Conservation (phyloP, 1,140 invertebrate species). For the Drosophila cardini region DNA sequence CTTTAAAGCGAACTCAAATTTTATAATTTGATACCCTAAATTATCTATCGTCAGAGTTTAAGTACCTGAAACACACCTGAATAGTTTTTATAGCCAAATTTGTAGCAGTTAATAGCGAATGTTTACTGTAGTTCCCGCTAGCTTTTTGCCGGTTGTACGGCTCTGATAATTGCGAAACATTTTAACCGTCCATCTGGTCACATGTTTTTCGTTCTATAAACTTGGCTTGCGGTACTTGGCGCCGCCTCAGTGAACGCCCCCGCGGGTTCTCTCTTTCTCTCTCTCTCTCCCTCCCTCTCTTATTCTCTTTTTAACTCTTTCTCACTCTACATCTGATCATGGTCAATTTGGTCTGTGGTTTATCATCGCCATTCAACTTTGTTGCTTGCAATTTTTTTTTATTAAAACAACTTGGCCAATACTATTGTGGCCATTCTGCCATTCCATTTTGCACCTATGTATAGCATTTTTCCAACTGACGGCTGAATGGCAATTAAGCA, state of each 20-base stretch:
- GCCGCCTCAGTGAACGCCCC: slow-evolving; percentile 59
- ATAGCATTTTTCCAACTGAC: slow-evolving; percentile 22
- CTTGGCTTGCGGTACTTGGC: slow-evolving; percentile 65
- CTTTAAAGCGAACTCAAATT: too few species aligned
- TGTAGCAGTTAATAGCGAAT: background rate
- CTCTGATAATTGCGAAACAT: slow-evolving; percentile 41
- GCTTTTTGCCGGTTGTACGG: slow-evolving; percentile 20
- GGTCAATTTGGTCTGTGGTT: slow-evolving; percentile 52
- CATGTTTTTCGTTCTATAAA: slow-evolving; percentile 49
- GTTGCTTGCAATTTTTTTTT: slow-evolving; percentile 24
- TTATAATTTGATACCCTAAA: too few species aligned
- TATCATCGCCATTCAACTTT: slow-evolving; percentile 31
- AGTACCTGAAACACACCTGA: too few species aligned
- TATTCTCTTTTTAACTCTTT: slow-evolving; percentile 7
- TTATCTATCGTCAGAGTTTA: too few species aligned
- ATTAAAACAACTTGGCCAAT: slow-evolving; percentile 53
- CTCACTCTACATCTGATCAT: slow-evolving; percentile 29
- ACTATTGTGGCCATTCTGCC: slow-evolving; percentile 24
- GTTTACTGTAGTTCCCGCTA: slow-evolving; percentile 4
- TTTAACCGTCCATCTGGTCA: slow-evolving; percentile 38
- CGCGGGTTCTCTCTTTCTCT: background rate
- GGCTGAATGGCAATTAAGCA: slow-evolving; percentile 64
- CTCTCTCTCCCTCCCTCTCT: background rate
- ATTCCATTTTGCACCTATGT: slow-evolving; percentile 69
- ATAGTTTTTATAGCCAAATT: background rate